Base-by-base conservation (phyloP, 2,888 invertebrate species). In the Harpagoxenus sublaevis region DNA sequence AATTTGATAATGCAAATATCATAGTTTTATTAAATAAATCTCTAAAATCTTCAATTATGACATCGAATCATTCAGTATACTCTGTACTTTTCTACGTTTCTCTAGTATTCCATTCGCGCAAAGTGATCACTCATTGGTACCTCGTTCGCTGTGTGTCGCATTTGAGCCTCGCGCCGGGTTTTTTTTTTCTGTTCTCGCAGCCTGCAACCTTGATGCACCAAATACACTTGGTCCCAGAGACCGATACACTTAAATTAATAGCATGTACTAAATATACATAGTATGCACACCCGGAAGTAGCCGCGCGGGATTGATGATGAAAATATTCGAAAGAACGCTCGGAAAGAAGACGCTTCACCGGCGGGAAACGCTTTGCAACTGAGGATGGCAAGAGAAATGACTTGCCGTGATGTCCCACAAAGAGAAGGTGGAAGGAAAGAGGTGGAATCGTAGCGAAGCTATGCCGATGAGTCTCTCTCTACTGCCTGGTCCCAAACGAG, bases 141-240 rank as follows among this genome's bases (percentile, higher is more conserved):
- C 92, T 93, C 93, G 8, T 88, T 90, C 57, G 92, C 90, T 85
- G 92, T 88, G 88, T 93, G 93, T 88, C 93, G 87, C 93, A 93
- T 93, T 89, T 89, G 87, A 39, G 0, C 8, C 18, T 66, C 5
- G 48, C 10, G 55, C 15, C 15, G 42, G 51, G 15, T 39, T 9
- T 31, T 23, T 9, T 31, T 23, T 60, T 12, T 2, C 28, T 28
- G 1, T 48, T 48, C 2, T 35, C n/a, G 31, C 18, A 68, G 1
- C 35, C 39, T 35, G 65, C 23, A 48, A 39, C 9, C 42, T 3
- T 12, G 57, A 42, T 5, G 71, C 60, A 60, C 57, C 8, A 0
- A 75, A 65, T 10, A n/a, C n/a, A 62, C 48, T 12, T 15, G 39
- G 12, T 23, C n/a, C 3, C 42, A 15, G 53, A 28, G 3, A 23